Evolutionary conservation across 2,797 vertebrate species (phyloP), one percentile per base, ranked within the genome.

Genomic region (Acipenser transmontanus): DNA sequence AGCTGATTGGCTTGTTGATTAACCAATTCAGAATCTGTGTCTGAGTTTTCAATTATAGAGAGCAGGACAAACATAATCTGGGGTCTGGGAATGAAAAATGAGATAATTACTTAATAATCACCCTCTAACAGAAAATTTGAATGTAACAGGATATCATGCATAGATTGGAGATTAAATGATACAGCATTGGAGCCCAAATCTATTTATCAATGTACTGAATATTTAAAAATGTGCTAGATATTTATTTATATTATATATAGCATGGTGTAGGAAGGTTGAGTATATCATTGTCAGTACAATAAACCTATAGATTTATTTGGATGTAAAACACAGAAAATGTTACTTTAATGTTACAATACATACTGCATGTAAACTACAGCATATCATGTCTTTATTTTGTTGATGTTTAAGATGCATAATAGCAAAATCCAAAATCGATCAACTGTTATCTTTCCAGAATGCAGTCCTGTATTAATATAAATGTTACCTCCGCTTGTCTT

Each of bases 1-100:
- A 61, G 60, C 60, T 20, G 12, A 61, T 34, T 34, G 17, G 3
- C 7, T 61, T 14, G 60, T 13, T 61, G 60, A 61, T 61, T 61
- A 34, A 17, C 7, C 17, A 8, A 17, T 61, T 20, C 17, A 61
- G 6, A 61, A 47, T 8, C 60, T 8, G 8, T 61, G 9, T n/a
- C 54, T 57, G 47, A 34, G 5, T 61, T 9, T 10, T 14, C 17
- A 61, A 20, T 20, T 34, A 47, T 12, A 61, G 20, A 9, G 9
- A 61, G 17, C 47, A 34, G 60, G n/a, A 17, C 8, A 8, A 6
- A 34, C 34, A 7, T 61, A 61, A 47, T 61, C 17, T 9, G 8
- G 10, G 47, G 8, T 9, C 9, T 54, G n/a, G 52, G n/a, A 9
- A 54, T 9, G 52, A 54, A n/a, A 34, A 54, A 54, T 0, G 52